phyloP scores from a whole-genome alignment of 2,797 vertebrate species.

The Buphagus erythrorhynchus region DNA sequence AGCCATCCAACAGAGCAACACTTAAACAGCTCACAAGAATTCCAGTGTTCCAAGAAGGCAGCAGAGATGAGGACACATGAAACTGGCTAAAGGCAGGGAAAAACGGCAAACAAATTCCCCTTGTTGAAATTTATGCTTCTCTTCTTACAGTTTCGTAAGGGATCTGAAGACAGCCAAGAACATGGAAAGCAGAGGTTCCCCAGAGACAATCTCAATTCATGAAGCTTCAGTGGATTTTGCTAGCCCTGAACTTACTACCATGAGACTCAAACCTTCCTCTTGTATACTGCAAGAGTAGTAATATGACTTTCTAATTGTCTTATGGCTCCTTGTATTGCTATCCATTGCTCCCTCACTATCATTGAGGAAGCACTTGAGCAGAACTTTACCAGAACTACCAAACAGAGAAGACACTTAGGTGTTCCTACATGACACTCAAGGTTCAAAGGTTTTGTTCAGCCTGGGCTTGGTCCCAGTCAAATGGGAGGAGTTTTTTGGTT shows the following conservation, averaged over 20 bases:
- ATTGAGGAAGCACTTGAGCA: not conserved
- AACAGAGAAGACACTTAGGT: not conserved
- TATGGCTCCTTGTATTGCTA: not conserved
- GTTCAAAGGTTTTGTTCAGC: not conserved
- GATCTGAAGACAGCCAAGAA: not conserved
- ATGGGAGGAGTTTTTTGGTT: rapidly evolving
- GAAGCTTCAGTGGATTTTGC: not conserved
- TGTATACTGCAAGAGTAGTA: not conserved
- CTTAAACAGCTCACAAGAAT: not conserved
- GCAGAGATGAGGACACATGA: not conserved
- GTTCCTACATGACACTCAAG: not conserved
- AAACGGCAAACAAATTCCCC: not conserved
- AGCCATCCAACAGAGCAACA: not conserved
- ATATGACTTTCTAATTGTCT: not conserved
- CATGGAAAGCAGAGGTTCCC: not conserved
- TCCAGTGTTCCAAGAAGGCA: not conserved
- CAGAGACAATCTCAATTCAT: not conserved
- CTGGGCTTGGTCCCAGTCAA: not conserved
- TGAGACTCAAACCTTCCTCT: not conserved
- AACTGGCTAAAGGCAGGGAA: not conserved
- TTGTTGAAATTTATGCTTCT: not conserved
- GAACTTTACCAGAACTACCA: not conserved
- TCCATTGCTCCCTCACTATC: not conserved
- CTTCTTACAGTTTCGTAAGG: not conserved
- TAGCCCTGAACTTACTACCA: not conserved